Percentiles rank a stretch among this genome's conserved stretches.
Conservation (phyloP, 2,888 invertebrate species). For the Mayetiola destructor region DNA sequence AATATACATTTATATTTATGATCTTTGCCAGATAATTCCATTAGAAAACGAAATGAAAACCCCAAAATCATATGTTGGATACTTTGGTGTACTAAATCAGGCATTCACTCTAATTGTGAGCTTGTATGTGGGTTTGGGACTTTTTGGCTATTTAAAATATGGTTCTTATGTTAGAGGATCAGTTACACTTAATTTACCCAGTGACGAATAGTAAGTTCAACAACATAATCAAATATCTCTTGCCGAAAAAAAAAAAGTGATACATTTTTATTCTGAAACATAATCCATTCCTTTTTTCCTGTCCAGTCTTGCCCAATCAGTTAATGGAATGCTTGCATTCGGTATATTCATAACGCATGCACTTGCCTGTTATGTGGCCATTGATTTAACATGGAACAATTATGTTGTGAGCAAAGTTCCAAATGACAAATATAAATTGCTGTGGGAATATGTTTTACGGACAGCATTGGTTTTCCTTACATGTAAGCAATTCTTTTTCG, state of each 20-base stretch:
- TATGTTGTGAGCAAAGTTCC: slow-evolving; percentile 47
- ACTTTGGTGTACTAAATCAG: slow-evolving; percentile 70
- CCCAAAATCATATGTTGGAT: slow-evolving; percentile 64
- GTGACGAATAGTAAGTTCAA: slow-evolving; percentile 48
- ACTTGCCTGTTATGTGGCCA: slow-evolving; percentile 88
- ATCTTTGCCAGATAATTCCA: slow-evolving; percentile 58
- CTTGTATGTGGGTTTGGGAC: slow-evolving; percentile 74
- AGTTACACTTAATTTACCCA: slow-evolving; percentile 72
- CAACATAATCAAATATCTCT: not conserved
- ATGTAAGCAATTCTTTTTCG: too few relatives aligned
- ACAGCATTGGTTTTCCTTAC: slow-evolving; percentile 46
- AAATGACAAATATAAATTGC: slow-evolving; percentile 42
- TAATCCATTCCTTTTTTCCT: not conserved
- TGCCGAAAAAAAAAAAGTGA: not conserved
- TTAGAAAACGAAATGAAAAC: slow-evolving; percentile 89
- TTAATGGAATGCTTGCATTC: slow-evolving; percentile 56
- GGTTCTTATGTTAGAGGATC: slow-evolving; percentile 58
- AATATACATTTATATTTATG: not conserved
- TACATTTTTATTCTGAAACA: not conserved
- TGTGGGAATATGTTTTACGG: slow-evolving; percentile 66
- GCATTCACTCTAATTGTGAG: slow-evolving; percentile 67
- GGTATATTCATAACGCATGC: slow-evolving; percentile 86
- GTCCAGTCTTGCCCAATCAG: slow-evolving; percentile 53
- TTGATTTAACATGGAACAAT: slow-evolving; percentile 82
- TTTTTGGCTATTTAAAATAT: slow-evolving; percentile 81